Evolutionary conservation across 2,797 vertebrate genomes (phyloP).

Genomic region (Decapterus maruadsi): DNA sequence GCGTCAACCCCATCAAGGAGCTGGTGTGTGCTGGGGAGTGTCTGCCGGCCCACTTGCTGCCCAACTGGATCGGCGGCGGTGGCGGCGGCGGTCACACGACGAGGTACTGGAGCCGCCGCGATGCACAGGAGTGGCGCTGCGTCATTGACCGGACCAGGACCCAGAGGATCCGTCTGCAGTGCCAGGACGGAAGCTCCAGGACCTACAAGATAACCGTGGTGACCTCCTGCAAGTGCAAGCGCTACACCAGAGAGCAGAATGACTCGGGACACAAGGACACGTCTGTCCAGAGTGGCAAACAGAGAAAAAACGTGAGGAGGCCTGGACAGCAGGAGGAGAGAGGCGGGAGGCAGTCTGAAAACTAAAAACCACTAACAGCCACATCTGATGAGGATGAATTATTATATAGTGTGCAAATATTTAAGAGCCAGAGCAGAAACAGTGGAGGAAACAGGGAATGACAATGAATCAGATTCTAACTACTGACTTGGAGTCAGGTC

Average conservation of each 20-base stretch:
- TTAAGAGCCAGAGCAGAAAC: not conserved
- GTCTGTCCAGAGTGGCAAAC: constrained; percentile 16
- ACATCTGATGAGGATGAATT: not conserved
- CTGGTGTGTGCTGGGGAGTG: constrained; percentile 96
- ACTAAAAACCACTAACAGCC: constrained; percentile 22
- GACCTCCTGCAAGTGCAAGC: constrained; percentile 95
- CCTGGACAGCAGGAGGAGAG: constrained; percentile 32
- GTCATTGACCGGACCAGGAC: constrained; percentile 92
- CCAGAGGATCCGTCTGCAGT: constrained; percentile 94
- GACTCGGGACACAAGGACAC: constrained; percentile 87
- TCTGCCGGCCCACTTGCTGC: constrained; percentile 91
- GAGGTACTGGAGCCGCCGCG: constrained; percentile 92
- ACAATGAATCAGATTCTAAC: not conserved
- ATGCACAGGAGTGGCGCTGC: constrained; percentile 93
- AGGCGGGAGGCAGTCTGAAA: constrained; percentile 10
- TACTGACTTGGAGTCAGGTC: not conserved
- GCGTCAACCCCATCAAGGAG: constrained; percentile 94
- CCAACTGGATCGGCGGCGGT: constrained; percentile 91
- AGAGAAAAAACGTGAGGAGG: constrained; percentile 50
- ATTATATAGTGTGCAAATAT: constrained; percentile 1
- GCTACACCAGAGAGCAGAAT: constrained; percentile 93
- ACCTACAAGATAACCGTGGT: constrained; percentile 96
- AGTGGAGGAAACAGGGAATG: not conserved
- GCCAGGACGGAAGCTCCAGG: constrained; percentile 92
- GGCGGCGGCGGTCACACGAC: constrained; percentile 78